Conservation (phyloP, 2,888 invertebrate species). For the Trichopria drosophilae region DNA sequence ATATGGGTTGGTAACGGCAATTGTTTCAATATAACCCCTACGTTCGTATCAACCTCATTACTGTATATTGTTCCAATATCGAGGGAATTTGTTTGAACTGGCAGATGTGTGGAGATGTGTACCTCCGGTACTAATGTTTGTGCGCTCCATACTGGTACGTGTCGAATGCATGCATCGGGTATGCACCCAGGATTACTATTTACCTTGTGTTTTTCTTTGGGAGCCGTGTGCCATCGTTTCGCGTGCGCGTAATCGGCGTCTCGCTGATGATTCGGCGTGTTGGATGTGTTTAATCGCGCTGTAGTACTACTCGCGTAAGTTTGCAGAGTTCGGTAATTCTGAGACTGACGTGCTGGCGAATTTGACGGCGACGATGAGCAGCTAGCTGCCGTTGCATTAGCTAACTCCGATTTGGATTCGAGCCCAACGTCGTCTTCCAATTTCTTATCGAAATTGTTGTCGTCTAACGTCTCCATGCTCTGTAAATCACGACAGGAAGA, state of each 20-base stretch:
- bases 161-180: too few relatives aligned
- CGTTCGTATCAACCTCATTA: too few relatives aligned
- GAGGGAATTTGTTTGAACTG: too few relatives aligned
- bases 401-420: constrained; percentile 45
- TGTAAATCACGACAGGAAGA: too few relatives aligned
- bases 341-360: constrained; percentile 49
- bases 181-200: constrained; percentile 31
- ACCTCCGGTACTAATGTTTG: too few relatives aligned
- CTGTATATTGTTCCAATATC: too few relatives aligned
- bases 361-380: constrained; percentile 48
- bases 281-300: constrained; percentile 53
- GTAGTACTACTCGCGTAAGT: constrained; percentile 45
- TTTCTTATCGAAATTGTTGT: constrained; percentile 35
- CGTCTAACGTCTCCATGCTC: too few relatives aligned
- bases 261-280: constrained; percentile 52
- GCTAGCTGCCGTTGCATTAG: constrained; percentile 38
- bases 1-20: too few relatives aligned
- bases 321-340: constrained; percentile 53
- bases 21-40: too few relatives aligned
- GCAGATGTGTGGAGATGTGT: too few relatives aligned
- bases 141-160: too few relatives aligned
- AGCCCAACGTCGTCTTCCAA: constrained; percentile 41
- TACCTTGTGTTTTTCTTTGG: constrained; percentile 66
- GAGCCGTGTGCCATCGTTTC: constrained; percentile 65
- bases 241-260: constrained; percentile 59